Evolutionary conservation across 2,888 invertebrate genomes (phyloP), one percentile per base, ranked within the genome.

Genomic region (Stenurella melanura): DNA sequence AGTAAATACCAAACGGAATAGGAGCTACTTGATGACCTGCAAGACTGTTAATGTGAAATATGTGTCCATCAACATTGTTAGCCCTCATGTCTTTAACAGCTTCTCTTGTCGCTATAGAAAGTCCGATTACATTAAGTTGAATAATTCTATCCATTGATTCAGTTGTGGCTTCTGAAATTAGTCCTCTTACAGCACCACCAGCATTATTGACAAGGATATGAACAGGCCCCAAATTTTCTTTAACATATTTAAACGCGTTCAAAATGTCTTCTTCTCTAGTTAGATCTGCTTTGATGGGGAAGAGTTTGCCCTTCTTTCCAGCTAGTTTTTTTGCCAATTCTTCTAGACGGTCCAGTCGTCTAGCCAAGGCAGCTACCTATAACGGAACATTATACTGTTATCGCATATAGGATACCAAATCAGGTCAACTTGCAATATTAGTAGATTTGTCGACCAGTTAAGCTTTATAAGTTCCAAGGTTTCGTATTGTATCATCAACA

Each of bases 171-270:
- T 75, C 63, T 5, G 75, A 80, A 38, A 87, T 73, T 18, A 66
- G 73, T 12, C 77, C 80, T 0, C 67, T 9, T n/a, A 64, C 60
- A 0, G 60, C 1, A 11, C 83, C 1, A 10, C 88, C 89, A 10
- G 88, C 88, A 73, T 88, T 88, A 74, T 89, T 89, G 6, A 89
- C 82, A 34, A 89, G 81, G 50, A 88, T 83, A 60, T 87, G 85
- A 11, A 88, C 83, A 2, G 84, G 83, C 4, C 87, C 87, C 0
- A 88, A 78, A 57, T 85, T 86, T 11, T 84, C 77, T 58, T 83
- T 85, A 17, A 87, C 83, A 83, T 85, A 85, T 21, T 85, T 73
- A 67, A 89, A 88, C 5, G 83, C 82, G 0, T 84, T 79, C 10
- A 83, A 54, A 18, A 89, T 83, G 26, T 84, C 86, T 61, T 81